Evolutionary conservation across 2,797 vertebrate genomes (phyloP).

Genomic region (Lutjanus campechanus): DNA sequence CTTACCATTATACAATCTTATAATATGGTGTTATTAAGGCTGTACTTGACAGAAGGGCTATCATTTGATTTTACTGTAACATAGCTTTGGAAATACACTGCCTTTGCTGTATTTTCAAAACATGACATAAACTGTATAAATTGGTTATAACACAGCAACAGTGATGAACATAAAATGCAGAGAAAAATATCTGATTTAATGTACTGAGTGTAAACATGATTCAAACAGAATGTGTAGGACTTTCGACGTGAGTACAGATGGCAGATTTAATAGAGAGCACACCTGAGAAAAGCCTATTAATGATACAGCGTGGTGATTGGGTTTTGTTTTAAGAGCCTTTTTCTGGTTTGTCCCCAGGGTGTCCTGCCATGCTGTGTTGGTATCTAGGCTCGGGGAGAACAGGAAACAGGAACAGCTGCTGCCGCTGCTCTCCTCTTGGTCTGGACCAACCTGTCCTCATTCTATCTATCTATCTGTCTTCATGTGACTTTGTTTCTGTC

Average conservation of each 20-base stretch:
- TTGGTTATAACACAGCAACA: background rate
- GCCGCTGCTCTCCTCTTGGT: slow-evolving; percentile 58
- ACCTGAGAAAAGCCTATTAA: slow-evolving; percentile 75
- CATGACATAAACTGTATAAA: background rate
- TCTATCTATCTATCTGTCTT: slow-evolving; percentile 73
- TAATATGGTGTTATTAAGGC: background rate
- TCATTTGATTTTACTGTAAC: background rate
- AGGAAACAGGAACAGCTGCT: slow-evolving; percentile 79
- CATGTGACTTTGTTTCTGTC: slow-evolving; percentile 48
- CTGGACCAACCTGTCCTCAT: slow-evolving; percentile 74
- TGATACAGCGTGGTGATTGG: slow-evolving; percentile 66
- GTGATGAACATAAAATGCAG: slow-evolving; percentile 10
- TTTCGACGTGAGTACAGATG: slow-evolving; percentile 74
- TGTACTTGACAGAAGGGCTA: background rate
- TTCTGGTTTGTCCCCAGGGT: slow-evolving; percentile 67
- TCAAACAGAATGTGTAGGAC: slow-evolving; percentile 26
- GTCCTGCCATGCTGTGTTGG: slow-evolving; percentile 61
- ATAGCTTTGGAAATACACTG: background rate
- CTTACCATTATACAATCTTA: slow-evolving; percentile 5
- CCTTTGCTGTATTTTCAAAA: background rate
- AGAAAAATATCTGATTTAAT: slow-evolving; percentile 23
- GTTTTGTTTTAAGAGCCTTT: slow-evolving; percentile 75
- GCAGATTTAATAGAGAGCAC: slow-evolving; percentile 55
- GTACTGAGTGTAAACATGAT: slow-evolving; percentile 30
- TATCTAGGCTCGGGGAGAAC: slow-evolving; percentile 67